Base-by-base conservation (phyloP, 2,888 invertebrate genomes). In the Desoria tigrina region DNA sequence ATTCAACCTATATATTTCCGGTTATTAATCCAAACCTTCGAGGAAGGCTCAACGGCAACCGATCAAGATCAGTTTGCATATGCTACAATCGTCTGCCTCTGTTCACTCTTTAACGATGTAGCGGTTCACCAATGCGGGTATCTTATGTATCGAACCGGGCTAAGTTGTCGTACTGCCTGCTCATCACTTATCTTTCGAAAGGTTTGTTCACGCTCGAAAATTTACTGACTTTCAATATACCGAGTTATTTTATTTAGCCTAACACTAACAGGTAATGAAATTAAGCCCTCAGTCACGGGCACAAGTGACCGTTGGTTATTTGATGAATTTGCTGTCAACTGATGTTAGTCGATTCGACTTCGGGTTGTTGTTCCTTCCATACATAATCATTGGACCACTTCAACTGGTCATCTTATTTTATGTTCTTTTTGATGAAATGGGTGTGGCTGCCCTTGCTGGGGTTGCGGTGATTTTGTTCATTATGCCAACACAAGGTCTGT, bases 341-440 rank as follows among this genome's bases (percentile, higher is more conserved):
- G 97, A 98, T 81, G 92, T 96, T 73, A 90, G 90, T 77, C 86
- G 90, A 61, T 94, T 97, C 79, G 97, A 97, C 79, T 86, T 93
- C 78, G 90, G 91, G 16, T 86, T 94, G 61, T 86, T 92, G 73
- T 91, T 95, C 79, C 81, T 94, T 11, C 95, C 95, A 81, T 95
- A 92, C 79, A 83, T 94, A 42, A 92, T 94, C 92, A 88, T 94
- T 68, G 94, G 92, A 0, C 92, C 94, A 0, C 78, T 93, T 21
- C 90, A 94, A 76, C 89, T 92, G 0, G 80, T 88, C 58, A 86
- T 92, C 72, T 88, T 93, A 73, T 87, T 90, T 6, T 88, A 86
- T 79, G 85, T 94, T 65, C 87, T 92, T 84, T 94, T 89, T 82
- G 80, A 81, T 42, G 86, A 88, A 78, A 87, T 90, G 58, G 88